A percentile compares a stretch with the other conserved stretches of the same genome.
Evolutionary conservation across 1,140 invertebrate species (phyloP).

Genomic region (Solenopsis fugax): DNA sequence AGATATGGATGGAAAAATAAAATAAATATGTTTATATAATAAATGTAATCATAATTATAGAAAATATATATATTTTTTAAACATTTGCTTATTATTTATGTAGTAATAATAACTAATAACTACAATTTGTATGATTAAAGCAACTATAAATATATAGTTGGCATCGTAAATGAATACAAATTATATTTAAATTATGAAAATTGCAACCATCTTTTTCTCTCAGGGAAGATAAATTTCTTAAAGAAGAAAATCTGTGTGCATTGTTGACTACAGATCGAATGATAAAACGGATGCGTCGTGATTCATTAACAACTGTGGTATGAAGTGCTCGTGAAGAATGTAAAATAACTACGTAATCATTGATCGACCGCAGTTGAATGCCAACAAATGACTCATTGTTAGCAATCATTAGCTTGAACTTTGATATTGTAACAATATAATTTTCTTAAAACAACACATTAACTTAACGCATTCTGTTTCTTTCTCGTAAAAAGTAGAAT

Average conservation of each 20-base stretch:
- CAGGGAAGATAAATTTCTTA: background rate
- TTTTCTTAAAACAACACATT: background rate
- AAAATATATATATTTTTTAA: too few species aligned
- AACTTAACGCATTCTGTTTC: background rate
- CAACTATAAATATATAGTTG: too few species aligned
- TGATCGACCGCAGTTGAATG: background rate
- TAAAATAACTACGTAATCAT: slow-evolving; percentile 55
- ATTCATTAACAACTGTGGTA: background rate
- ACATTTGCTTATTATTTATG: too few species aligned
- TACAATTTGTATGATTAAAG: too few species aligned
- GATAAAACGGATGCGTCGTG: slow-evolving; percentile 23
- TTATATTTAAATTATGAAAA: too few species aligned
- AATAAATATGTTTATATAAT: too few species aligned
- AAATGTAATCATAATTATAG: too few species aligned
- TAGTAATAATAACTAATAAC: too few species aligned
- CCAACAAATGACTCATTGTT: slow-evolving; percentile 31
- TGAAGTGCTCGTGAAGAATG: slow-evolving; percentile 33
- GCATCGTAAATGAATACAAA: too few species aligned
- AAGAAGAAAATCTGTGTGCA: background rate
- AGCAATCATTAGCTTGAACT: background rate
- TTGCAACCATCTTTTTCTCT: too few species aligned
- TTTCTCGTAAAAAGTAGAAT: background rate
- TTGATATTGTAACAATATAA: slow-evolving; percentile 10
- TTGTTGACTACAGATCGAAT: background rate
- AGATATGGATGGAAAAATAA: too few species aligned